Evolutionary conservation across 1,140 invertebrate species (phyloP), one percentile per base, ranked within the genome.

Genomic region (Propsilocerus akamusi): DNA sequence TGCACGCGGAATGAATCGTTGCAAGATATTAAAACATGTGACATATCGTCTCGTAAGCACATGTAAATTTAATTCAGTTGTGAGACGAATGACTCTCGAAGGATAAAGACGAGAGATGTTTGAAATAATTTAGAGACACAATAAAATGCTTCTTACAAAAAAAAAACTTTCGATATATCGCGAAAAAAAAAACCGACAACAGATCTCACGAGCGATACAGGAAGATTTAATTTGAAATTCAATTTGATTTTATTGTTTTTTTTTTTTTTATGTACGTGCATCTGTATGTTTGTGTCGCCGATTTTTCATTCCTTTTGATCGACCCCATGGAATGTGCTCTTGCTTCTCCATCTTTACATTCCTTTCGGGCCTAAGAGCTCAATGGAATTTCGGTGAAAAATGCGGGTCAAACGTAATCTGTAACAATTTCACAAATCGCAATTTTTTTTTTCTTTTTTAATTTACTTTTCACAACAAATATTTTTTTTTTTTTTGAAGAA

Each of bases 51-150:
- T 20, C 34, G 34, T 20, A 41, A 41, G 17, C 34, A 41, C 34
- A 41, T 41, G 34, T 41, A 41, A 41, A 41, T 41, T 41, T 41
- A 41, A 41, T 41, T 41, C 34, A 41, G 34, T 14, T n/a, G n/a
- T n/a, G 32, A 37, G 6, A n/a, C 32, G 32, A 41, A 14, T 41
- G 17, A 41, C n/a, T n/a, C n/a, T n/a, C n/a, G n/a, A n/a, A n/a
- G n/a, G 34, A 41, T 41, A 41, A 41, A 41, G 14, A 41, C 17
- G 32, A 37, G 22, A 41, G 14, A 41, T 41, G 10, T 41, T 41
- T 41, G 34, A 41, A 41, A 41, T 41, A 41, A 41, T 41, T 41
- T 20, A 41, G 22, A 41, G 34, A 41, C 34, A 41, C 17, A 41
- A 14, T 22, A 41, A 30, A 41, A 41, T 20, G 34, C 34, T 41